These are phyloP conservation scores for Apamea crenata DNA, from an alignment of 2,888 invertebrate species.

Conservation along the genomic window DNA sequence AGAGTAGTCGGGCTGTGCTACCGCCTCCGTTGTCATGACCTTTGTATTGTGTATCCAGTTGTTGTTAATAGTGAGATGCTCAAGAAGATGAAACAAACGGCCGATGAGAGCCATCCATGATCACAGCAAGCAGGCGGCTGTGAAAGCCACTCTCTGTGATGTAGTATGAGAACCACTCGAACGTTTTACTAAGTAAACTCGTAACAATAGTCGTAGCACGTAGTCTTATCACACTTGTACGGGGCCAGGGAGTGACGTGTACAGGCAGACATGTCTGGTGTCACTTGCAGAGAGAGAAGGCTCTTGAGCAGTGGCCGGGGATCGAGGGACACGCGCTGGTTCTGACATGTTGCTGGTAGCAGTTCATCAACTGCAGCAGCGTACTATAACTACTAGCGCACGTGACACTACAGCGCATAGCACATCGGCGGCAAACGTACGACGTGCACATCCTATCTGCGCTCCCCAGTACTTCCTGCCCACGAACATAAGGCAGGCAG, in stretches of 20 bases:
- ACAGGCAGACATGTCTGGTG: neutral
- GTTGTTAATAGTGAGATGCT: neutral
- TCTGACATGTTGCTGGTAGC: neutral
- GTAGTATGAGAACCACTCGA: neutral
- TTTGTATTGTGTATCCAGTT: no score
- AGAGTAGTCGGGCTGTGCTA: neutral
- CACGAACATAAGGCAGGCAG: slow-evolving; percentile 3
- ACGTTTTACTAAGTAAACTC: neutral
- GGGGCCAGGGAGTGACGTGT: neutral
- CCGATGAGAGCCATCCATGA: neutral
- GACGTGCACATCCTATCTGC: slow-evolving; percentile 24
- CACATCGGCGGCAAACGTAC: neutral
- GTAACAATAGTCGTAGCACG: neutral
- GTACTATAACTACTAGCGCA: no score
- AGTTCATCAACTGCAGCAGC: neutral
- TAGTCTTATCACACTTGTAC: no score
- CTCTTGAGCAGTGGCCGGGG: no score
- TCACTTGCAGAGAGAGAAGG: neutral
- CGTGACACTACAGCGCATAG: no score
- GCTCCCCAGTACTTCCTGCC: slow-evolving; percentile 40
- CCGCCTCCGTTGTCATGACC: neutral
- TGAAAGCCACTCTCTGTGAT: neutral
- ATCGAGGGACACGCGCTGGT: neutral
- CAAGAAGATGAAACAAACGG: neutral
- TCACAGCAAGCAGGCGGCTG: neutral